Conservation (phyloP, 1,140 invertebrate species). For the Hypsibius dujardini region DNA sequence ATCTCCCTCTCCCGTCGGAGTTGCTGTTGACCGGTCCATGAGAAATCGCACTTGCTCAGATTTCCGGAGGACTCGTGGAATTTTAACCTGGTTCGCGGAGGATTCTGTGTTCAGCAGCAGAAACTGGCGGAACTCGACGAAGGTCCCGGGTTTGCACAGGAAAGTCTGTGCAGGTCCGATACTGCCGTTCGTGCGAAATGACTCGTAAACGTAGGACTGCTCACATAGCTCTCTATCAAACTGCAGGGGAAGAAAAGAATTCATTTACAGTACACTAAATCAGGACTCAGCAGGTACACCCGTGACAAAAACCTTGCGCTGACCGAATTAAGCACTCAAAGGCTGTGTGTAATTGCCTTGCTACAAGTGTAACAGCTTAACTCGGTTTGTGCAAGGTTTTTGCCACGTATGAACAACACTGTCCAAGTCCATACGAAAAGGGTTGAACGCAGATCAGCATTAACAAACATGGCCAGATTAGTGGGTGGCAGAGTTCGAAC, state of each 20-base stretch:
- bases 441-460: too few species aligned
- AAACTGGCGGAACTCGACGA: conserved; percentile 28
- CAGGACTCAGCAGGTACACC: too few species aligned
- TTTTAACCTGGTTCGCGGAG: conserved; percentile 31
- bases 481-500: too few species aligned
- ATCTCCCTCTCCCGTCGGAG: too few species aligned
- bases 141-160: conserved; percentile 28
- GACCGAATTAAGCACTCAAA: too few species aligned
- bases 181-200: conserved; percentile 31
- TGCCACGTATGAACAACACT: background rate
- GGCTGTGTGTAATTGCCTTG: background rate
- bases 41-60: conserved; percentile 28
- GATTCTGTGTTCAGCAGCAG: conserved; percentile 27
- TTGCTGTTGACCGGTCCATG: background rate
- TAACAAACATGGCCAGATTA: too few species aligned
- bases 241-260: conserved; percentile 24
- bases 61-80: conserved; percentile 29
- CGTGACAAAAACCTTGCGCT: too few species aligned
- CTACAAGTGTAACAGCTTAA: background rate
- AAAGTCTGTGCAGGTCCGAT: conserved; percentile 28
- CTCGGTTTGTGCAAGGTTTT: background rate
- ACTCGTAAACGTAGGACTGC: conserved; percentile 29
- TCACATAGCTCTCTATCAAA: conserved; percentile 27
- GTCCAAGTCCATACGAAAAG: background rate
- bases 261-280: background rate